Evolutionary conservation across 2,888 invertebrate genomes (phyloP).

Genomic region (Venusia cambrica): DNA sequence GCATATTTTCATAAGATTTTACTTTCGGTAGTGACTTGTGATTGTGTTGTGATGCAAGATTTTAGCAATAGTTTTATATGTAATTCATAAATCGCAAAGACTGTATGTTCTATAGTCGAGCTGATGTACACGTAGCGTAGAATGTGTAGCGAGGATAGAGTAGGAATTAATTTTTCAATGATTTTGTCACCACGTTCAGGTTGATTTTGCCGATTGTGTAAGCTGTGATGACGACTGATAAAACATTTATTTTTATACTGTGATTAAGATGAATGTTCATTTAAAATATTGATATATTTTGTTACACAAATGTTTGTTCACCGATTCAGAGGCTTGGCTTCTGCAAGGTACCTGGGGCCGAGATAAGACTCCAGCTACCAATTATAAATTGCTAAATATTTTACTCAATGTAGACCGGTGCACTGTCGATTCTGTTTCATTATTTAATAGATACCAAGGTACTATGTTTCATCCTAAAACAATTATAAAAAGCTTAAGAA

Average conservation of each 20-base stretch:
- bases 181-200: slow-evolving; percentile 45
- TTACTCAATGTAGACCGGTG: slow-evolving; percentile 33
- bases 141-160: slow-evolving; percentile 15
- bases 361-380: too few species aligned
- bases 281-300: slow-evolving; percentile 49
- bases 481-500: too few species aligned
- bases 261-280: slow-evolving; percentile 65
- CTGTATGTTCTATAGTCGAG: slow-evolving; percentile 36
- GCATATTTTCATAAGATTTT: slow-evolving; percentile 25
- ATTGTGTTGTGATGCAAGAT: slow-evolving; percentile 16
- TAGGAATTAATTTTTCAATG: slow-evolving; percentile 27
- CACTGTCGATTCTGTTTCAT: too few species aligned
- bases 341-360: slow-evolving; percentile 51
- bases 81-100: slow-evolving; percentile 28
- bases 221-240: slow-evolving; percentile 77
- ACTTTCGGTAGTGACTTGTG: slow-evolving; percentile 21
- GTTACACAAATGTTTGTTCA: slow-evolving; percentile 48
- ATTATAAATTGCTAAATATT: slow-evolving; percentile 48
- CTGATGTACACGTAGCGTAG: slow-evolving; percentile 26
- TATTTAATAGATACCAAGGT: too few species aligned
- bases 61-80: slow-evolving; percentile 14
- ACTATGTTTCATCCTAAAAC: too few species aligned
- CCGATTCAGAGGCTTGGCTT: slow-evolving; percentile 56
- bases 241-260: slow-evolving; percentile 78
- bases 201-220: slow-evolving; percentile 62